A percentile compares a stretch with the other conserved stretches of the same genome.
Conservation (phyloP, 2,888 invertebrate species). For the Dasypogon diadema region DNA sequence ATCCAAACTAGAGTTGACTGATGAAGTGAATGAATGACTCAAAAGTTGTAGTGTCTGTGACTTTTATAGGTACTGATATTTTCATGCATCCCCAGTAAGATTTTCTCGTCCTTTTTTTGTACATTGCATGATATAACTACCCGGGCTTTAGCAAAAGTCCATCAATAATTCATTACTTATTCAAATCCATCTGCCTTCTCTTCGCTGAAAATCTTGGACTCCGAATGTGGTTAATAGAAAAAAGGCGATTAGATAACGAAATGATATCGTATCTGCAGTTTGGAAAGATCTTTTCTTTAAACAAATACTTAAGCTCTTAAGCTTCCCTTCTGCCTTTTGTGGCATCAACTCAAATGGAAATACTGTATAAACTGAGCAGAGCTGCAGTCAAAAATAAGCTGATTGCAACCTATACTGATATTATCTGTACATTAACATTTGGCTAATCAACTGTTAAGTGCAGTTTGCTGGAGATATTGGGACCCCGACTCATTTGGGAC, state of each 20-base stretch:
- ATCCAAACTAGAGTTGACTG: background rate
- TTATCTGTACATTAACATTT: no score
- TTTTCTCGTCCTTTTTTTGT: background rate
- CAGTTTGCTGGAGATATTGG: no score
- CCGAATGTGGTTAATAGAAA: background rate
- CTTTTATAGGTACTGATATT: constrained; percentile 14
- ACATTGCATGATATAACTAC: background rate
- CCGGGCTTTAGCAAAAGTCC: background rate
- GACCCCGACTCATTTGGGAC: no score
- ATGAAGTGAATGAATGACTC: constrained; percentile 18
- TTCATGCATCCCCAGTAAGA: background rate
- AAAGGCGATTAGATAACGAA: background rate
- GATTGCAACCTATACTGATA: no score
- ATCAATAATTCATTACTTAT: background rate
- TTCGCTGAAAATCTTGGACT: background rate
- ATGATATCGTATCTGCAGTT: no score
- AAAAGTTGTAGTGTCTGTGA: background rate
- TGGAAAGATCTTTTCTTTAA: background rate
- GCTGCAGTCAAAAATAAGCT: no score
- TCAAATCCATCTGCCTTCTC: background rate
- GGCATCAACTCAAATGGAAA: no score
- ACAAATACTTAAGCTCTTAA: background rate
- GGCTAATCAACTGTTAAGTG: no score
- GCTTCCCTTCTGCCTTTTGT: no score
- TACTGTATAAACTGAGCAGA: no score